phyloP scores from a whole-genome alignment of 2,888 invertebrate genomes.

The Pollenia angustigena region DNA sequence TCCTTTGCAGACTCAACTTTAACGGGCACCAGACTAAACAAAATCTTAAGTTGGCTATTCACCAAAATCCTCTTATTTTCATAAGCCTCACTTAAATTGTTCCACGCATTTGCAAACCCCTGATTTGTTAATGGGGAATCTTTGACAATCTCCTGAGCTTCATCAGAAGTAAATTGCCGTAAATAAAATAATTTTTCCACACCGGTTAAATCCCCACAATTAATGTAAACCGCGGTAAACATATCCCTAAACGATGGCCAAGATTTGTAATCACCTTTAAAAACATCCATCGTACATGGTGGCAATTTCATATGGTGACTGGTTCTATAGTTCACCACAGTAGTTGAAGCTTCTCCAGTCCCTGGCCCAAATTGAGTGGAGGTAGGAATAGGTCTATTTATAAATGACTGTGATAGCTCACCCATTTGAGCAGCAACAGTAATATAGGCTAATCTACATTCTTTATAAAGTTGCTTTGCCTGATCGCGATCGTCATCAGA shows the following conservation, averaged over 20 bases:
- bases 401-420: neutral
- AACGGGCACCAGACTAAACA: no score
- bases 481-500: neutral
- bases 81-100: no score
- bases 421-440: constrained; percentile 1
- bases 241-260: neutral
- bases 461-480: neutral
- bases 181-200: constrained; percentile 5
- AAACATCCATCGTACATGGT: neutral
- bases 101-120: no score
- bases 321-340: no score
- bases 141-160: neutral
- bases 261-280: neutral
- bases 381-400: neutral
- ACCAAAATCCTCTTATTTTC: no score
- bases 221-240: neutral
- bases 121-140: neutral
- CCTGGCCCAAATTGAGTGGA: neutral
- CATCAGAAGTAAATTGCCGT: neutral
- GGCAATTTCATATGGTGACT: neutral
- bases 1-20: neutral
- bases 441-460: neutral
- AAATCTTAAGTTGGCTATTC: no score
- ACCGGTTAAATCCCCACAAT: neutral
- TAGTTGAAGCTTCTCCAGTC: no score